Percentiles rank a stretch among this genome's conserved stretches.
Evolutionary conservation across 2,888 invertebrate genomes (phyloP).

Genomic region (Plusia festucae): DNA sequence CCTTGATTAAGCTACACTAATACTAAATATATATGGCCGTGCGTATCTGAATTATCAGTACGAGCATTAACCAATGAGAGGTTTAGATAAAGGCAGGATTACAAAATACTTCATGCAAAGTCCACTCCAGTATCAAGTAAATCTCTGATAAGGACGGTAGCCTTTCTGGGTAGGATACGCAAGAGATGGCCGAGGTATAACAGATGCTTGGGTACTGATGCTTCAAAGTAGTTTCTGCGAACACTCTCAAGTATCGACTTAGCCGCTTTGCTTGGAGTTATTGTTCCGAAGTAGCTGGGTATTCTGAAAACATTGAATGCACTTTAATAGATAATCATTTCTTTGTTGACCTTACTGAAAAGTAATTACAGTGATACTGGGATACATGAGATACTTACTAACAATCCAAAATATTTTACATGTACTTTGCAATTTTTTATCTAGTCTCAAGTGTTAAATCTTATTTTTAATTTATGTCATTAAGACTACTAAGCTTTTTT

Average conservation of each 20-base stretch:
- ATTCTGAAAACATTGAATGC: constrained; percentile 83
- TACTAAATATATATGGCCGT: constrained; percentile 4
- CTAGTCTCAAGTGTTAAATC: no score
- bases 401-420: no score
- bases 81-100: constrained; percentile 21
- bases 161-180: constrained; percentile 89
- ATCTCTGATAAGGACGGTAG: constrained; percentile 90
- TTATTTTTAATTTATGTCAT: no score
- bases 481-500: no score
- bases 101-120: constrained; percentile 82
- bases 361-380: no score
- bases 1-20: not conserved
- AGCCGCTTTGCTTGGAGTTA: constrained; percentile 89
- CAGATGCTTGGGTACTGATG: constrained; percentile 90
- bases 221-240: constrained; percentile 90
- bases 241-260: constrained; percentile 90
- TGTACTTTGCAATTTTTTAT: no score
- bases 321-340: no score
- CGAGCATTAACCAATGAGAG: constrained; percentile 13
- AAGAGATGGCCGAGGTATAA: constrained; percentile 89
- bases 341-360: not conserved
- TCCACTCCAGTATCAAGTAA: constrained; percentile 91
- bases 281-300: constrained; percentile 91
- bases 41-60: constrained; percentile 32
- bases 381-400: no score